phyloP scores from a whole-genome alignment of 1,140 invertebrate species.

The Hestina assimilis region DNA sequence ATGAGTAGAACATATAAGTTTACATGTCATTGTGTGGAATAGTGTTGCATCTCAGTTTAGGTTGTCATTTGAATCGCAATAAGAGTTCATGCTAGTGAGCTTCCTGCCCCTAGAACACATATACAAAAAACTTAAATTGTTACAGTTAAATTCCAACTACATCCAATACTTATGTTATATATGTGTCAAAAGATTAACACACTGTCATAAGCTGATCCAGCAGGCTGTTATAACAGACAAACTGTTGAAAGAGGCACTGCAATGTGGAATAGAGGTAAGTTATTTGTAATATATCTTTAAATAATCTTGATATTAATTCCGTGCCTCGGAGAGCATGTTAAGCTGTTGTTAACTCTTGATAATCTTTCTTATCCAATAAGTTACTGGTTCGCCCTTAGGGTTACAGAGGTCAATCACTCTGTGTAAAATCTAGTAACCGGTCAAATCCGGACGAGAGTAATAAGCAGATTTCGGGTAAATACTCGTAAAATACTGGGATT shows the following conservation, averaged over 20 bases:
- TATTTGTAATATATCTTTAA: background rate
- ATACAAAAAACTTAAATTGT: slow-evolving; percentile 3
- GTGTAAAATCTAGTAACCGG: no score
- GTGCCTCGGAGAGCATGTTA: no score
- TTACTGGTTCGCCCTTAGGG: no score
- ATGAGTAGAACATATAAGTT: background rate
- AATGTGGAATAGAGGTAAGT: slow-evolving; percentile 7
- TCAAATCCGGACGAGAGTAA: no score
- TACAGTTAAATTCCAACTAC: slow-evolving; percentile 14
- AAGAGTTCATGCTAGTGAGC: no score
- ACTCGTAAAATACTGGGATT: no score
- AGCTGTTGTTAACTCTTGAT: background rate
- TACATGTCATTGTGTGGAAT: background rate
- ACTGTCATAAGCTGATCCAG: slow-evolving; percentile 15
- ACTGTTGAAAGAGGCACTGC: slow-evolving; percentile 2
- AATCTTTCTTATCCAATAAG: no score
- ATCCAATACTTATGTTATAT: slow-evolving; percentile 15
- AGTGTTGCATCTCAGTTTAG: background rate
- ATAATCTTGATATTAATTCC: background rate
- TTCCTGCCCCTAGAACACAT: no score
- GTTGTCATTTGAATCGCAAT: background rate
- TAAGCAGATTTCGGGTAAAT: no score
- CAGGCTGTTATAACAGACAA: slow-evolving; percentile 11
- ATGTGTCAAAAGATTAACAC: slow-evolving; percentile 21
- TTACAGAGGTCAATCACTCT: no score